Evolutionary conservation across 30 jellyfish, hydroid and myxozoan genomes (phyloP).

Genomic region (Chrysaora quinquecirrha): DNA sequence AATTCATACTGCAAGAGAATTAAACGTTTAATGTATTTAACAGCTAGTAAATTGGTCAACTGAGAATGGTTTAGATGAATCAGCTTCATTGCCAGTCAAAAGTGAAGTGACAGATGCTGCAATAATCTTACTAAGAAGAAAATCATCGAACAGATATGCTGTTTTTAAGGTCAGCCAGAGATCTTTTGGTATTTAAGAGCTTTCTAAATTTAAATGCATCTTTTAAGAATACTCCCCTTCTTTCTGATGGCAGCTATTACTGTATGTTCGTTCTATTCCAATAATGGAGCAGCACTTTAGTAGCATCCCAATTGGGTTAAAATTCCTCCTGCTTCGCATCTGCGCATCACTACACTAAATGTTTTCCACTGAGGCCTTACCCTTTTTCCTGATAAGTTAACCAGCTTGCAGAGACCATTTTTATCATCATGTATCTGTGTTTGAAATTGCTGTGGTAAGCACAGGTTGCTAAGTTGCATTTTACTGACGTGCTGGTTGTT

Average conservation of each 20-base stretch:
- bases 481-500: too few relatives aligned
- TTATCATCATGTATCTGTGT: too few relatives aligned
- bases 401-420: too few relatives aligned
- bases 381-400: too few relatives aligned
- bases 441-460: too few relatives aligned
- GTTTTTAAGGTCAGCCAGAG: slow-evolving; percentile 49
- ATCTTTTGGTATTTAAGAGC: not conserved
- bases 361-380: too few relatives aligned
- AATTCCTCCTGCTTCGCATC: not conserved
- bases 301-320: not conserved
- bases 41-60: slow-evolving; percentile 19
- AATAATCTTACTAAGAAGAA: slow-evolving; percentile 67
- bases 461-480: too few relatives aligned
- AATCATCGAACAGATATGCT: slow-evolving; percentile 50
- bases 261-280: too few relatives aligned
- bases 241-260: not conserved
- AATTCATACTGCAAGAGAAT: too few relatives aligned
- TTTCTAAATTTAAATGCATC: not conserved
- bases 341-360: not conserved
- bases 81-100: slow-evolving; percentile 27
- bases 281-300: too few relatives aligned
- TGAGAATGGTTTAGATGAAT: slow-evolving; percentile 18
- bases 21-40: not conserved
- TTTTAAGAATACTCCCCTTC: not conserved
- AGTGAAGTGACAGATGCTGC: slow-evolving; percentile 85